Base-by-base conservation (phyloP, 2,113 vertebrate species). In the Excalfactoria chinensis region DNA sequence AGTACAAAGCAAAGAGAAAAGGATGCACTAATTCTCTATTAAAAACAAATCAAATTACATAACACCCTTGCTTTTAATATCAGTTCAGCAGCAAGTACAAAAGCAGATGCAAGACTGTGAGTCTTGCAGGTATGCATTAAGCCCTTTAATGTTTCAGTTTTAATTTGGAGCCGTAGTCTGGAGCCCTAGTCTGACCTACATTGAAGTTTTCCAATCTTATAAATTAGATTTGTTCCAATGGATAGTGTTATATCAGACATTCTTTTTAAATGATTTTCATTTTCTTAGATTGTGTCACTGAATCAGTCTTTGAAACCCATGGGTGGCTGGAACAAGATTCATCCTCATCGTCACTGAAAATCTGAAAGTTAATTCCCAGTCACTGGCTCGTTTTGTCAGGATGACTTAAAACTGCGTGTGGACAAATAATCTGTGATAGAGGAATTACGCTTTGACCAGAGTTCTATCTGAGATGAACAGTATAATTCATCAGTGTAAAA, bases 301-400 rank as follows among this genome's bases (percentile, higher is more conserved):
- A 64, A 89, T 93, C 89, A 96, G 88, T 78, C 90, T 95, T 84
- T 93, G 88, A 72, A 91, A 82, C 48, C 86, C 64, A 32, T 91
- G 95, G 25, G 32, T 93, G 62, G 86, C 51, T 93, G 93, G 78
- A 67, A 75, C 92, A 86, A 95, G 97, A 96, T 96, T 96, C 77
- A 88, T 97, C 84, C 74, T 95, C 20, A 9, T 96, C 66, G 90
- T 95, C 76, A 89, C 84, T 84, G 93, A 92, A 94, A 96, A 96
- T 88, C 88, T 95, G 96, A 97, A 97, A 96, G 84, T 97, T 97
- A 91, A 95, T 96, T 96, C 89, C 82, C 89, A 86, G 72, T 67
- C 62, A 90, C 12, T 32, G 22, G 5, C 8, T 14, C 5, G 17
- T 67, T 84, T 81, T 75, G 16, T 62, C 44, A 44, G 53, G 58